A percentile compares a stretch with the other conserved stretches of the same genome.
Evolutionary conservation across 1,140 invertebrate genomes (phyloP).

Genomic region (Teleopsis dalmanni): DNA sequence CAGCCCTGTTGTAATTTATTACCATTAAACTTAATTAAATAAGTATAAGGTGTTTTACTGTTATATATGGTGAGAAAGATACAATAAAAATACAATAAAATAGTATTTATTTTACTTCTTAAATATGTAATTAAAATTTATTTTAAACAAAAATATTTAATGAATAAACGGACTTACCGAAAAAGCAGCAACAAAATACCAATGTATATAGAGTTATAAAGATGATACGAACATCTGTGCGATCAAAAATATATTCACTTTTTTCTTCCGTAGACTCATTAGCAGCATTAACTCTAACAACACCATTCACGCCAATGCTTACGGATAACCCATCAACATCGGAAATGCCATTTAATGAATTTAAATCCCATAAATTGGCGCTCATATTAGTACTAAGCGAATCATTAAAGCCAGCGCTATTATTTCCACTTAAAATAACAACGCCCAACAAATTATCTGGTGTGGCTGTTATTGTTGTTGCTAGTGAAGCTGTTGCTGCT

Average conservation of each 20-base stretch:
- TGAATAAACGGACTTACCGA: no score
- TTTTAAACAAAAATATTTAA: no score
- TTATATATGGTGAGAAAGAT: no score
- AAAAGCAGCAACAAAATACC: conserved; percentile 56
- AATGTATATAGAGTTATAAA: conserved; percentile 54
- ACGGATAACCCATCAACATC: no score
- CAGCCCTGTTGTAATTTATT: no score
- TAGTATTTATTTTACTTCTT: no score
- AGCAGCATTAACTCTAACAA: conserved; percentile 6
- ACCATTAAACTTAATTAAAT: no score
- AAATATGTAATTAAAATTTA: no score
- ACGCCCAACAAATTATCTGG: background rate
- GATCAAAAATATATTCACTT: conserved; percentile 52
- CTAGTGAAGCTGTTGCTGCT: background rate
- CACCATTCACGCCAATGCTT: conserved; percentile 6
- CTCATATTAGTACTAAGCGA: background rate
- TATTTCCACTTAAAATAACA: background rate
- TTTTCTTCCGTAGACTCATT: conserved; percentile 14
- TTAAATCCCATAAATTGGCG: no score
- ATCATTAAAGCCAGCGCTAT: background rate
- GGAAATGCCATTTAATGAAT: no score
- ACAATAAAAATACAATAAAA: no score
- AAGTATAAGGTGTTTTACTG: no score
- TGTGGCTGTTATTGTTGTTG: background rate
- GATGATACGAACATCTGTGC: conserved; percentile 49